These are phyloP conservation scores for Andrena haemorrhoa DNA, from an alignment of 2,888 invertebrate genomes.

Conservation along the genomic window DNA sequence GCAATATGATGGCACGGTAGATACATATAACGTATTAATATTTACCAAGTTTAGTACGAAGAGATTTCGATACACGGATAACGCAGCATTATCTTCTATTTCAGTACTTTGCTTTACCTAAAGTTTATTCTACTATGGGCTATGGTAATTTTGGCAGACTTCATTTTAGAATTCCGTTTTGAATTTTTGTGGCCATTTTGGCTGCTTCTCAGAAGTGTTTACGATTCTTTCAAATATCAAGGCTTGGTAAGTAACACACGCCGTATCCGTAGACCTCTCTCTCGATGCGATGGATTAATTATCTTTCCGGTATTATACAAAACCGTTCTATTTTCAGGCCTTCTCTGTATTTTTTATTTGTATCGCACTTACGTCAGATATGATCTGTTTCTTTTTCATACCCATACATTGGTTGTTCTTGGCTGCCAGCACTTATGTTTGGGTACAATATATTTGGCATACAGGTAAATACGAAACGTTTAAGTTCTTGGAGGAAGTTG, in stretches of 20 bases:
- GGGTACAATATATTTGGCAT: slow-evolving; percentile 99
- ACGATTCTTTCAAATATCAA: slow-evolving; percentile 99
- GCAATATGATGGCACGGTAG: too few species aligned
- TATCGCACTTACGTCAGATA: slow-evolving; percentile 98
- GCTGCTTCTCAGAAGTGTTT: slow-evolving; percentile 97
- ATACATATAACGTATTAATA: neutral
- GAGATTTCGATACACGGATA: neutral
- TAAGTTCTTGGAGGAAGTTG: neutral
- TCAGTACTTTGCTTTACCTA: slow-evolving; percentile 96
- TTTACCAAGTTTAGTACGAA: neutral
- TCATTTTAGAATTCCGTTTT: slow-evolving; percentile 98
- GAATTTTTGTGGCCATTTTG: slow-evolving; percentile 99
- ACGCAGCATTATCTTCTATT: slow-evolving; percentile 83
- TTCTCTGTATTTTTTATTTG: slow-evolving; percentile 99
- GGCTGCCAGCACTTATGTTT: slow-evolving; percentile 99
- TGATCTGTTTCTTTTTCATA: slow-evolving; percentile 99
- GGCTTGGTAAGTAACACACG: slow-evolving; percentile 91
- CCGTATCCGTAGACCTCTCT: neutral
- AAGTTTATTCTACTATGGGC: slow-evolving; percentile 98
- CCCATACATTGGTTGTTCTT: slow-evolving; percentile 99
- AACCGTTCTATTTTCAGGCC: slow-evolving; percentile 88
- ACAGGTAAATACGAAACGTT: slow-evolving; percentile 89
- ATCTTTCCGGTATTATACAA: slow-evolving; percentile 4
- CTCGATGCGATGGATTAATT: neutral
- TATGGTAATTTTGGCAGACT: slow-evolving; percentile 97